Base-by-base conservation (phyloP, 2,888 invertebrate species). In the Drosophila subsilvestris region DNA sequence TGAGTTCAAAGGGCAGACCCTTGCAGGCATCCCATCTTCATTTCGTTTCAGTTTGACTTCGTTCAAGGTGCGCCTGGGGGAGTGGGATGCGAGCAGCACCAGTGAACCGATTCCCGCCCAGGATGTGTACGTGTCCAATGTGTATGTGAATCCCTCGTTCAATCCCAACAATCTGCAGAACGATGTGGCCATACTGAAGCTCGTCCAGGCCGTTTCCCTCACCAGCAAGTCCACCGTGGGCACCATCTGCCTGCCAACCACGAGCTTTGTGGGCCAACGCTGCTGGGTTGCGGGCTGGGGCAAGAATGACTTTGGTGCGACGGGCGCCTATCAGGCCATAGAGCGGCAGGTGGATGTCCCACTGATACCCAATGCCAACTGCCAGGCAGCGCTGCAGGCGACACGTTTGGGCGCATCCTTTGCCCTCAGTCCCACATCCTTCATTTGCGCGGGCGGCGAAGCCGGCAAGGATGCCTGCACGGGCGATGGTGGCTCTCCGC, bases 221-320 rank as follows among this genome's bases (percentile, higher is more conserved):
- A 93, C 94, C 0, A 91, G 55, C 8, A 93, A 93, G 2, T 90
- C 93, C 1, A 94, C 94, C 0, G 93, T 95, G 17, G 94, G 94
- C 71, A 94, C 94, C 27, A 93, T 94, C 9, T 95, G 95, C 82
- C 91, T 95, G 57, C 92, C 92, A 2, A 90, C 93, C 0, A 80
- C 93, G 1, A 76, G 92, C 72, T 92, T 92, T 80, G 90, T 93
- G 55, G 94, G 94, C 14, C 93, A 93, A 88, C 93, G 90, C 79
- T 86, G 92, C 85, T 93, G 93, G 92, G 95, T 96, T 0, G 93
- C 96, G n/a, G 98, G 98, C 12, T 98, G 98, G 97, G 98, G 98
- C 14, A 96, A 97, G 89, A 91, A 96, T 76, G 94, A 95, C 76
- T 98, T 96, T 73, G 93, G 92, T 85, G 58, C 92, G 14, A 88